Base-by-base conservation (phyloP, 2,888 invertebrate species). In the Scaptomyza flava region DNA sequence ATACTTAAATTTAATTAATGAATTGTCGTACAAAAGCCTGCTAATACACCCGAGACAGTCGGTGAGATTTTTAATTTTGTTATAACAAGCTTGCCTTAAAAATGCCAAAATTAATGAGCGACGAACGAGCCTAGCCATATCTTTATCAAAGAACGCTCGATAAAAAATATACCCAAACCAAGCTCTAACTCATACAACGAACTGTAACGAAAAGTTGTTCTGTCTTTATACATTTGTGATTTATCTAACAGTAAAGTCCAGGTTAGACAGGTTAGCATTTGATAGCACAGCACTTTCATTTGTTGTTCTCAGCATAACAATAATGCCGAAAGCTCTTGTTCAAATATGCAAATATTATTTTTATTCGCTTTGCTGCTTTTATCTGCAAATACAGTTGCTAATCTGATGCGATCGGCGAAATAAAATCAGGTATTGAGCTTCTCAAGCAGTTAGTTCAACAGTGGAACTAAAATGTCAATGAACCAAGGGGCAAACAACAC, bases 241-340 rank as follows among this genome's bases (percentile, higher is more conserved):
- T 47, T 14, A 20, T 33, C 6, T 20, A 11, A 23, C 46, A 20
- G 11, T 9, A 47, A 14, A 8, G 46, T 54, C 79, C 70, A 79
- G 76, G 79, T 75, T 74, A 79, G 79, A 75, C 79, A 70, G 75
- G 75, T 75, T 75, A 79, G 47, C 42, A 58, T 61, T 74, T 79
- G 75, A 68, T 58, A 74, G 76, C 57, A 70, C 78, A 87, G 84
- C 81, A 82, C 89, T 82, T 82, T 82, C 81, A 74, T 88, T 82
- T 82, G 78, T 77, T 82, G 42, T 81, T 68, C 60, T 43, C 41
- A 58, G 45, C 30, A 50, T 51, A 66, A 69, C 81, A 77, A 72
- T 61, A 63, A 23, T 64, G 84, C 61, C 87, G 69, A 75, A 77
- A 77, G 66, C 68, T 48, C 52, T 53, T 78, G 61, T 72, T 69